A percentile compares a stretch with the other conserved stretches of the same genome.
These are phyloP conservation scores for Dasyurus viverrinus DNA, from an alignment of 2,113 vertebrate genomes.

Conservation along the genomic window DNA sequence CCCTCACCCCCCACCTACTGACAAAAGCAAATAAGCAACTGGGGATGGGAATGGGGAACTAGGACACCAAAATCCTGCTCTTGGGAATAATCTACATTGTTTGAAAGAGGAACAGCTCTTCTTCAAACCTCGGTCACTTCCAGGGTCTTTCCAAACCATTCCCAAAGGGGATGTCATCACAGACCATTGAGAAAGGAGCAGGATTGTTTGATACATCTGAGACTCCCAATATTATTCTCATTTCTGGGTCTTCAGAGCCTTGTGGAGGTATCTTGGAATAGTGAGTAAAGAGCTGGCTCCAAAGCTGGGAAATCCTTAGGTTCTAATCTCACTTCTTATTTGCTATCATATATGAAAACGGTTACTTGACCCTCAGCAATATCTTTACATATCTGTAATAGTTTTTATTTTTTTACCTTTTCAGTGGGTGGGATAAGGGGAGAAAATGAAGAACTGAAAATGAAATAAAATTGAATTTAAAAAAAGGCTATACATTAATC, in stretches of 20 bases:
- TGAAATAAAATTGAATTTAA: not conserved
- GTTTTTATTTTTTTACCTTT: not conserved
- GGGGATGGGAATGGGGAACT: not conserved
- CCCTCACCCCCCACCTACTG: not conserved
- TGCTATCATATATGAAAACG: not conserved
- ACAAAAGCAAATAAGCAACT: slow-evolving; percentile 4
- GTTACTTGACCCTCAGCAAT: not conserved
- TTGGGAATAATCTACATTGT: not conserved
- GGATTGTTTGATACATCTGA: not conserved
- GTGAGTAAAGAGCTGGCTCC: not conserved
- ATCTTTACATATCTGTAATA: not conserved
- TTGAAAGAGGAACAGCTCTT: not conserved
- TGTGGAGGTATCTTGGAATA: not conserved
- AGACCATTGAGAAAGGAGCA: not conserved
- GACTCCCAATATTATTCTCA: not conserved
- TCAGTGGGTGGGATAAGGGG: not conserved
- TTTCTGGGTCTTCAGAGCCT: not conserved
- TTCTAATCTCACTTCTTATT: not conserved
- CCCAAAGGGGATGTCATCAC: not conserved
- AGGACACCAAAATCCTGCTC: not conserved
- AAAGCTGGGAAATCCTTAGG: not conserved
- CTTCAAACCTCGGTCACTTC: slow-evolving; percentile 6
- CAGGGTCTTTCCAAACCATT: not conserved
- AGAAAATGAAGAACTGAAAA: not conserved
- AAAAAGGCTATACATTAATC: not conserved